Percentiles rank a stretch among this genome's conserved stretches.
phyloP scores from a whole-genome alignment of 1,140 invertebrate species.

The Pantala flavescens region DNA sequence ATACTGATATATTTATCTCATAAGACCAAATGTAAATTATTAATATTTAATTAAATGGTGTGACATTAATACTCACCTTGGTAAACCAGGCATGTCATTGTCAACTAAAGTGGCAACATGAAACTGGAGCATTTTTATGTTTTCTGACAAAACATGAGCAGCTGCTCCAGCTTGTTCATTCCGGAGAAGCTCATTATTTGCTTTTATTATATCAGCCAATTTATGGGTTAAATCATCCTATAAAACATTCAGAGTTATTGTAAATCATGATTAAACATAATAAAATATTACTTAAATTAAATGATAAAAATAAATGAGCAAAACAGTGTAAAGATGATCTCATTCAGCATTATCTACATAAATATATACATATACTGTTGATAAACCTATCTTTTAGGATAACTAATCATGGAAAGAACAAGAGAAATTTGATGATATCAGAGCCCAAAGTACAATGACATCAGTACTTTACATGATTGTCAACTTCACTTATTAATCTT shows the following conservation, averaged over 20 bases:
- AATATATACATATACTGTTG: no score
- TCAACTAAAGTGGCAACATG: slow-evolving; percentile 97
- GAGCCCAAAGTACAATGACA: no score
- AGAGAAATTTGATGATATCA: no score
- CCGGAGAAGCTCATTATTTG: slow-evolving; percentile 90
- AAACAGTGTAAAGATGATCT: background rate
- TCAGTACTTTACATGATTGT: no score
- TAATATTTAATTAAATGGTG: no score
- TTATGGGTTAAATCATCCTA: slow-evolving; percentile 99
- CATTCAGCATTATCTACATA: no score
- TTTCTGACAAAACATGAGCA: slow-evolving; percentile 91
- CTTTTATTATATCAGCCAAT: slow-evolving; percentile 95
- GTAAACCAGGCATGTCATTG: slow-evolving; percentile 97
- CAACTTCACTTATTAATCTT: no score
- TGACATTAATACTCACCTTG: slow-evolving; percentile 42
- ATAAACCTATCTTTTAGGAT: no score
- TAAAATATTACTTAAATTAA: slow-evolving; percentile 12
- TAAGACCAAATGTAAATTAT: no score
- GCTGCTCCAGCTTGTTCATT: slow-evolving; percentile 96
- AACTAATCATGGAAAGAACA: no score
- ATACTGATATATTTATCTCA: no score
- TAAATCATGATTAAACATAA: background rate
- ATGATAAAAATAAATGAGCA: background rate
- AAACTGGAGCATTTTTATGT: slow-evolving; percentile 97
- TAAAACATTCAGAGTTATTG: slow-evolving; percentile 20